A percentile compares a stretch with the other conserved stretches of the same genome.
Evolutionary conservation across 2,797 vertebrate genomes (phyloP).

Genomic region (Hafferia zeledoni): DNA sequence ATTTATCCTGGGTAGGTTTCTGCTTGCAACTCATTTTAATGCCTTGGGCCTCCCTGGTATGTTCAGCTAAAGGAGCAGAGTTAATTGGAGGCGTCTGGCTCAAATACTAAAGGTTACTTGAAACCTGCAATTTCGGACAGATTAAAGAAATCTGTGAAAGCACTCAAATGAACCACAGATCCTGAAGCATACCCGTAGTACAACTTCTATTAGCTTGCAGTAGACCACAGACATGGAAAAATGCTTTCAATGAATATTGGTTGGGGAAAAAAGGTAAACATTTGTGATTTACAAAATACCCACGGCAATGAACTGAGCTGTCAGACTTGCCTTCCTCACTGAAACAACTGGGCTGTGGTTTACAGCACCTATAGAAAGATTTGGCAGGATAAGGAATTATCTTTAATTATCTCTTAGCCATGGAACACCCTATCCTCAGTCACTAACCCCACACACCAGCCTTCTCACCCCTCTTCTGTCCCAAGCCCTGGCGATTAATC

Average conservation of each 20-base stretch:
- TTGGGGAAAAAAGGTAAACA: neutral
- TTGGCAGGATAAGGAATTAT: neutral
- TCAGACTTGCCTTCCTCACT: neutral
- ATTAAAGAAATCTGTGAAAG: constrained; percentile 37
- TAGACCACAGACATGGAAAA: neutral
- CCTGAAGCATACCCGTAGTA: neutral
- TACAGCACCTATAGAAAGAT: neutral
- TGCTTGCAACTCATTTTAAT: neutral
- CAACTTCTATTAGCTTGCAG: neutral
- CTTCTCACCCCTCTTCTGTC: neutral
- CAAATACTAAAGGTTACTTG: neutral
- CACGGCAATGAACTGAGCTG: neutral
- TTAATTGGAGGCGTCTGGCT: constrained; percentile 48
- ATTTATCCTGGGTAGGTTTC: constrained; percentile 27
- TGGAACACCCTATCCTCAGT: neutral
- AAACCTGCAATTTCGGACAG: constrained; percentile 52
- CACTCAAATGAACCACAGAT: neutral
- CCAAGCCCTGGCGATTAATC: neutral
- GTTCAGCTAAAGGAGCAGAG: neutral
- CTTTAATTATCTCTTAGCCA: neutral
- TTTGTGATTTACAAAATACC: neutral
- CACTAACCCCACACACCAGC: neutral
- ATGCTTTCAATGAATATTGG: neutral
- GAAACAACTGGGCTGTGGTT: neutral
- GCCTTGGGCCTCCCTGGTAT: neutral